phyloP scores from a whole-genome alignment of 2,113 vertebrate species.

The Eptesicus fuscus region DNA sequence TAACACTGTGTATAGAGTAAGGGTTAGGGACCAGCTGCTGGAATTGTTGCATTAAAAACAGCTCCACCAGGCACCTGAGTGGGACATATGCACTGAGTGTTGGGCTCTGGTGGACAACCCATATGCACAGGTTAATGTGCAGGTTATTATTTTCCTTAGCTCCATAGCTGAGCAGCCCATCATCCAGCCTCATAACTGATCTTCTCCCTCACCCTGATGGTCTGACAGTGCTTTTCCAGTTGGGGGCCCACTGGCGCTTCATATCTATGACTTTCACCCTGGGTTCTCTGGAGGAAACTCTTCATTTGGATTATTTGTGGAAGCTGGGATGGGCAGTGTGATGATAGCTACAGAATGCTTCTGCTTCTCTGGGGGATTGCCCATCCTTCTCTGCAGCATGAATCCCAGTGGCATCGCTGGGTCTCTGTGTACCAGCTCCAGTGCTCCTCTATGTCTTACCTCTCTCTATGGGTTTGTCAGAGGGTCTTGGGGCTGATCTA shows the following conservation, averaged over 20 bases:
- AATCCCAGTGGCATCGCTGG: neutral
- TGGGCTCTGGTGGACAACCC: fast-evolving
- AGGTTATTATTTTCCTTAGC: neutral
- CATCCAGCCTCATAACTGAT: neutral
- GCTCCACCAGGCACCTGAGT: neutral
- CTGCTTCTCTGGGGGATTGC: neutral
- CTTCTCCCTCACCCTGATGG: neutral
- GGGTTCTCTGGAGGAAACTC: neutral
- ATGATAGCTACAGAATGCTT: too few species aligned
- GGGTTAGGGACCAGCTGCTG: neutral
- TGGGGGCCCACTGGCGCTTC: too few species aligned
- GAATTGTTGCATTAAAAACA: neutral
- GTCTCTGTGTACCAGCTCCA: neutral
- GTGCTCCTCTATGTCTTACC: neutral
- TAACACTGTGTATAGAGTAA: too few species aligned
- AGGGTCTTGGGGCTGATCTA: neutral
- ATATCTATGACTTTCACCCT: neutral
- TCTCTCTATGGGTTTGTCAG: neutral
- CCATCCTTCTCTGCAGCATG: neutral
- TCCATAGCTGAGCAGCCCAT: too few species aligned
- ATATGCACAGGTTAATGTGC: fast-evolving
- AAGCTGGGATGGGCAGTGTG: neutral
- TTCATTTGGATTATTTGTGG: neutral
- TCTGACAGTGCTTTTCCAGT: neutral
- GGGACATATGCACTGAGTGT: fast-evolving